Percentiles rank a stretch among this genome's conserved stretches.
These are phyloP conservation scores for Caenorhabditis macrosperma DNA, from an alignment of 2,888 invertebrate species.

Conservation along the genomic window DNA sequence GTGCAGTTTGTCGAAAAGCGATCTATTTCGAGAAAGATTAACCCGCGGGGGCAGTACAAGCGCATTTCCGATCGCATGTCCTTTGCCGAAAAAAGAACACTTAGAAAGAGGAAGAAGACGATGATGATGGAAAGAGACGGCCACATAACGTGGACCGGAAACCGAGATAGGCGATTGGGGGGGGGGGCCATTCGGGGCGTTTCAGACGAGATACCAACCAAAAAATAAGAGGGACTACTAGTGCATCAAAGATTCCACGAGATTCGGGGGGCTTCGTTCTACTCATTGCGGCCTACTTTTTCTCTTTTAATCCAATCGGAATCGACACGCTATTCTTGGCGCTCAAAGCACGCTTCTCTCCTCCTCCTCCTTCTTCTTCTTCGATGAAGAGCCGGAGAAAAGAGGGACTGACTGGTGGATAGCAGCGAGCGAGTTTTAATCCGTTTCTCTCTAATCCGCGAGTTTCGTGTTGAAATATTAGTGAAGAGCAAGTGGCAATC, in stretches of 20 bases:
- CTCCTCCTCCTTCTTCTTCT: neutral
- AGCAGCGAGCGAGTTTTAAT: conserved; percentile 9
- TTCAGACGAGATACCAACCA: neutral
- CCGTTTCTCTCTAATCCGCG: conserved; percentile 8
- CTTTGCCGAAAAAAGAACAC: too few relatives aligned
- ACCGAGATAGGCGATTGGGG: too few relatives aligned
- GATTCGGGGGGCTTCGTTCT: conserved; percentile 10
- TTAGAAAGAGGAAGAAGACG: too few relatives aligned
- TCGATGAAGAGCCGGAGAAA: conserved; percentile 9
- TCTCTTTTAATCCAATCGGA: conserved; percentile 46
- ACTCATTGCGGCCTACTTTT: conserved; percentile 1
- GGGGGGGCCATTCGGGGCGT: too few relatives aligned
- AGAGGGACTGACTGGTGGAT: neutral
- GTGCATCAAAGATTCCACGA: conserved; percentile 45
- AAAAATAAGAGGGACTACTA: neutral
- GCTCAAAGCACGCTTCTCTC: conserved; percentile 3
- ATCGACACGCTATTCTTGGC: conserved; percentile 24
- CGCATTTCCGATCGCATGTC: too few relatives aligned
- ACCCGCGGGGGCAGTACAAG: too few relatives aligned
- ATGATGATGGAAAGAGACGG: too few relatives aligned
- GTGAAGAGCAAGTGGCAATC: neutral
- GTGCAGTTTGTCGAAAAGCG: too few relatives aligned
- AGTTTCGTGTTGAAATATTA: conserved; percentile 4
- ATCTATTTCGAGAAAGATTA: too few relatives aligned
- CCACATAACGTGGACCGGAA: too few relatives aligned